Percentiles rank a stretch among this genome's conserved stretches.
Conservation (phyloP, 1,140 invertebrate genomes). For the Leptinotarsa lineolata region DNA sequence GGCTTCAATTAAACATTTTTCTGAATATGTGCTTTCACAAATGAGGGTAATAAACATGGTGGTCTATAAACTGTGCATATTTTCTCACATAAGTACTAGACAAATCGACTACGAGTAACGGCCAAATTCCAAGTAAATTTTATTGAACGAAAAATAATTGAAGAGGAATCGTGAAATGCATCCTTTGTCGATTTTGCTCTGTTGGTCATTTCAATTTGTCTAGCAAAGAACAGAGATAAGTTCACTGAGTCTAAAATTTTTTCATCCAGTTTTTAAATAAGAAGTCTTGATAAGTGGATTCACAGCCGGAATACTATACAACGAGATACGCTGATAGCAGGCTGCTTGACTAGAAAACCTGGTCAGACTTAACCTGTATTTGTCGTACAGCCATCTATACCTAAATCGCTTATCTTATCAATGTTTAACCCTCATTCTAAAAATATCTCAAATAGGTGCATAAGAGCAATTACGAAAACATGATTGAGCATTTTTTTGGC, state of each 20-base stretch:
- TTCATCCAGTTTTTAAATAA: constrained; percentile 8
- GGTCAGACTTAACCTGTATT: constrained; percentile 32
- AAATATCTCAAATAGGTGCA: background rate
- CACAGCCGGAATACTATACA: constrained; percentile 37
- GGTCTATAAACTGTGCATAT: background rate
- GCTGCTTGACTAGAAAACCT: constrained; percentile 44
- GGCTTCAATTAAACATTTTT: constrained; percentile 6
- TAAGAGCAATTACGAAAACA: no score
- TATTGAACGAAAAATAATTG: no score
- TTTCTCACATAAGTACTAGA: background rate
- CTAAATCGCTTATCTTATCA: background rate
- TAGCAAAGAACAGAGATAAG: no score
- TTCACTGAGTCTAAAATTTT: background rate
- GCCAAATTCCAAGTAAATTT: background rate
- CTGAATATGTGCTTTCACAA: background rate
- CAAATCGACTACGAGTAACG: background rate
- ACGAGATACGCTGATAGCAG: constrained; percentile 32
- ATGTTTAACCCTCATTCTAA: background rate
- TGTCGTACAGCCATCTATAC: constrained; percentile 34
- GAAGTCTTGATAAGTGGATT: constrained; percentile 36
- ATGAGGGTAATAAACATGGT: constrained; percentile 1
- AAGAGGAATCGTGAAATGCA: no score
- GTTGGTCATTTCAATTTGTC: no score
- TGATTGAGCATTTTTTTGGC: no score
- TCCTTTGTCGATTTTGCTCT: no score